Conservation (phyloP, 2,888 invertebrate genomes). For the Willowsia nigromaculata region DNA sequence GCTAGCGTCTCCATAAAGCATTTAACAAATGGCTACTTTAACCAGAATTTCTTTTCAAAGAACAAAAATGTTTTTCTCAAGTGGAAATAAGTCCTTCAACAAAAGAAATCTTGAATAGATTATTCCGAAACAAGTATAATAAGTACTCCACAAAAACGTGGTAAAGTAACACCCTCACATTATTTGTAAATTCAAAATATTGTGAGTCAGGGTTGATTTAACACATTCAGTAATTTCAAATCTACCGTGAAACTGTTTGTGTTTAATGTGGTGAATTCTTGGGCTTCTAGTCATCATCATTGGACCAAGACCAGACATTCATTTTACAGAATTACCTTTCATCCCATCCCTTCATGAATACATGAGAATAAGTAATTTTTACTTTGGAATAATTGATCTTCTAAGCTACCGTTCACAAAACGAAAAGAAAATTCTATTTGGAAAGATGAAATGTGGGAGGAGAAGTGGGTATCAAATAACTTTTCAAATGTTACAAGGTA, state of each 20-base stretch:
- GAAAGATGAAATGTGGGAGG: constrained; percentile 21
- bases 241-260: constrained; percentile 22
- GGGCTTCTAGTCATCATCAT: neutral
- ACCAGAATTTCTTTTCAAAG: neutral
- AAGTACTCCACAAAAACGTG: constrained; percentile 9
- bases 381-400: neutral
- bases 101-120: neutral
- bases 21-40: neutral
- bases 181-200: constrained; percentile 60
- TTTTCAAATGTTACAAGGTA: neutral
- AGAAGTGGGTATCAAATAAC: constrained; percentile 39
- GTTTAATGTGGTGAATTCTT: neutral
- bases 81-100: neutral
- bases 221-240: constrained; percentile 24
- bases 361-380: neutral
- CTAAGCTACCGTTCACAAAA: neutral
- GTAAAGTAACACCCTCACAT: constrained; percentile 61
- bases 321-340: neutral
- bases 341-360: constrained; percentile 9
- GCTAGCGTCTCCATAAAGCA: neutral
- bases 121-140: constrained; percentile 34
- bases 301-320: neutral
- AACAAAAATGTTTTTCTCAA: neutral
- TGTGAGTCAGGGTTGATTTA: constrained; percentile 27
- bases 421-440: neutral